Evolutionary conservation across 2,113 vertebrate species (phyloP).

Genomic region (Etia nguti): DNA sequence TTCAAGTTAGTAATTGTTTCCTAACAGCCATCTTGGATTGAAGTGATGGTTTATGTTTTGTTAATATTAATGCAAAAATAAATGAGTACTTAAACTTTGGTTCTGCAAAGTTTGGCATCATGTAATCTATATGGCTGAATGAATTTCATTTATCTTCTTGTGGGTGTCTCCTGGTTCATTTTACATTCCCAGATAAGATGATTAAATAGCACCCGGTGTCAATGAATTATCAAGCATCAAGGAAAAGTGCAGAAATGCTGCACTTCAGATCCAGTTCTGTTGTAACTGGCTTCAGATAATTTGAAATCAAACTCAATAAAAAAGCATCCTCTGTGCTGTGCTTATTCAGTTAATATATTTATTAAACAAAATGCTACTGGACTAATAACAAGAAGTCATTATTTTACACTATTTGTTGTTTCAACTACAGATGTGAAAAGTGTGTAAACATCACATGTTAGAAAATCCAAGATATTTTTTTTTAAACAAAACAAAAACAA

Average conservation of each 20-base stretch:
- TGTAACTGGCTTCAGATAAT: not conserved
- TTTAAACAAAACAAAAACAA: not conserved
- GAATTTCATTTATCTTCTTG: not conserved
- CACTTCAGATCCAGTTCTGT: not conserved
- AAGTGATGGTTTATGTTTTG: not conserved
- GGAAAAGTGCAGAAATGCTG: rapidly evolving
- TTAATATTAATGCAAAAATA: not conserved
- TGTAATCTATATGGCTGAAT: not conserved
- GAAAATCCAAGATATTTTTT: not conserved
- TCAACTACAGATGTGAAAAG: not conserved
- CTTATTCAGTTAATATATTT: not conserved
- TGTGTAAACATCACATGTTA: not conserved
- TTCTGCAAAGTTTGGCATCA: not conserved
- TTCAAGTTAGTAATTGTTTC: not conserved
- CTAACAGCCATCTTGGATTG: not conserved
- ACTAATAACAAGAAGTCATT: not conserved
- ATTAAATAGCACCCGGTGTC: not conserved
- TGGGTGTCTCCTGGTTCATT: no score
- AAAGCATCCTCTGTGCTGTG: not conserved
- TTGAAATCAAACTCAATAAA: not conserved
- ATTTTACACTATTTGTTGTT: not conserved
- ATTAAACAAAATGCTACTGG: rapidly evolving
- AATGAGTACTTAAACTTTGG: not conserved
- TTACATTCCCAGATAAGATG: not conserved
- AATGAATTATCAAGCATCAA: not conserved